A percentile compares a stretch with the other conserved stretches of the same genome.
Evolutionary conservation across 2,113 vertebrate genomes (phyloP).

Genomic region (Silurus glanis): DNA sequence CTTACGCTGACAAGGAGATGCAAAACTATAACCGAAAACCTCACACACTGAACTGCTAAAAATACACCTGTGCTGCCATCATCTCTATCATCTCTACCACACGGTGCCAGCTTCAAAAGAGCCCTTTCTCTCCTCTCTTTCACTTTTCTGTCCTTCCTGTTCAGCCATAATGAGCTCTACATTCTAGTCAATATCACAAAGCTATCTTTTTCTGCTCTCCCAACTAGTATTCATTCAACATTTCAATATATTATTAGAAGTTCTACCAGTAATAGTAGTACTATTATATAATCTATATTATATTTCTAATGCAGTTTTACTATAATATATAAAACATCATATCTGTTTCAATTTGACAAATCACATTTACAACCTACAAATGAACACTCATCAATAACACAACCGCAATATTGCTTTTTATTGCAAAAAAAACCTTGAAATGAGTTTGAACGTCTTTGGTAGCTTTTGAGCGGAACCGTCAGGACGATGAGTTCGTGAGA

Average conservation of each 20-base stretch:
- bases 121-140: background rate
- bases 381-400: background rate
- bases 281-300: too few relatives aligned
- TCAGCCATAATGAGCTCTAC: background rate
- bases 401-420: background rate
- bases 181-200: background rate
- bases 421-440: too few relatives aligned
- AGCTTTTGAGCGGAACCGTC: background rate
- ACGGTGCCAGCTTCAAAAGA: conserved; percentile 18
- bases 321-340: background rate
- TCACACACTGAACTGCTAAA: conserved; percentile 55
- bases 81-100: conserved; percentile 15
- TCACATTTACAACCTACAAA: background rate
- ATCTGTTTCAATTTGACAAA: background rate
- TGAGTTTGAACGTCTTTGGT: background rate
- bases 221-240: background rate
- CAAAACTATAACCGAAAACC: conserved; percentile 29
- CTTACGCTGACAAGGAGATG: background rate
- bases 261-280: too few relatives aligned
- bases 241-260: background rate
- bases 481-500: conserved; percentile 15
- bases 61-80: conserved; percentile 52
- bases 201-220: background rate
- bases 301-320: too few relatives aligned
- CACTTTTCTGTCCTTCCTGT: conserved; percentile 27